Percentiles rank a stretch among this genome's conserved stretches.
phyloP scores from a whole-genome alignment of 1,140 invertebrate species.

The Panonychus citri region DNA sequence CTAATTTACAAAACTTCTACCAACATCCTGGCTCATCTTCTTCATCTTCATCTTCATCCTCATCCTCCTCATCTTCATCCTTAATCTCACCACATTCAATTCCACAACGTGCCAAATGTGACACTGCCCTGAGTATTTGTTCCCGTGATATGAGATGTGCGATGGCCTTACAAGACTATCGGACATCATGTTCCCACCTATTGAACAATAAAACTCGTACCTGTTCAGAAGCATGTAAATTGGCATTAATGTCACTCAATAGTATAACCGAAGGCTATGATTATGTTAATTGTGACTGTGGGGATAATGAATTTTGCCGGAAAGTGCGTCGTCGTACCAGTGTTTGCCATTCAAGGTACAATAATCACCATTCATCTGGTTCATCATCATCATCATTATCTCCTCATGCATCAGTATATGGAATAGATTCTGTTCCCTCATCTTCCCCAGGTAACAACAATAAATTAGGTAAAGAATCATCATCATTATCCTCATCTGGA shows the following conservation, averaged over 20 bases:
- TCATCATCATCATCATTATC: not conserved
- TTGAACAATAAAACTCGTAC: not conserved
- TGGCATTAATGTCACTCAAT: not conserved
- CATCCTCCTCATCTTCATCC: too few relatives aligned
- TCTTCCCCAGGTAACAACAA: too few relatives aligned
- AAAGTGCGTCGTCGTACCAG: not conserved
- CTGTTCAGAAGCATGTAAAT: slow-evolving; percentile 5
- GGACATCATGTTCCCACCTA: slow-evolving; percentile 1
- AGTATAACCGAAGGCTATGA: not conserved
- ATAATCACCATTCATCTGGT: not conserved
- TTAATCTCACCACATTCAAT: too few relatives aligned
- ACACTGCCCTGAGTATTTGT: not conserved
- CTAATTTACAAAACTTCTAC: too few relatives aligned
- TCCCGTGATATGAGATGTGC: not conserved
- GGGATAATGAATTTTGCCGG: slow-evolving; percentile 1
- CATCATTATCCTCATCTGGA: too few relatives aligned
- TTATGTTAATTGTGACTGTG: slow-evolving; percentile 7
- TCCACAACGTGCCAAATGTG: not conserved
- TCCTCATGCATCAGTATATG: not conserved
- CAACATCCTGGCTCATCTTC: too few relatives aligned
- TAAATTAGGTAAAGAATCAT: too few relatives aligned
- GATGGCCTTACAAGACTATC: slow-evolving; percentile 3
- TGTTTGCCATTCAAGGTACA: not conserved
- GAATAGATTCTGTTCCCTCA: too few relatives aligned
- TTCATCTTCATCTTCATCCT: too few relatives aligned